Evolutionary conservation across 2,797 vertebrate species (phyloP).

Genomic region (Cynopterus sphinx): DNA sequence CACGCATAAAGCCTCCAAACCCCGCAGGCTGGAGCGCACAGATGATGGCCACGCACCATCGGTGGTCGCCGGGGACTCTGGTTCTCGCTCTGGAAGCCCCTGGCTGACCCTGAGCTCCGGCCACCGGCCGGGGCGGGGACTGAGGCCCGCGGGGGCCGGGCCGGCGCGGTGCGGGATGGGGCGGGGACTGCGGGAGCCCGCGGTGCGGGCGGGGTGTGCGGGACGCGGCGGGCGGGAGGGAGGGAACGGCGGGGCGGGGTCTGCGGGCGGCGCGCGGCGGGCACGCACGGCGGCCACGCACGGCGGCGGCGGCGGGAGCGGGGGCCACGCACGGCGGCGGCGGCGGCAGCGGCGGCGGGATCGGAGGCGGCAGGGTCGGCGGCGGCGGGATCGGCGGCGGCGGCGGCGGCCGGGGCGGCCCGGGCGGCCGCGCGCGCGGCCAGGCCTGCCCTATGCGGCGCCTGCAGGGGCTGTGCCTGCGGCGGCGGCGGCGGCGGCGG

Average conservation of each 20-base stretch:
- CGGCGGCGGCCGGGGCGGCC: background rate
- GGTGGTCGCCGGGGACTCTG: too few species aligned
- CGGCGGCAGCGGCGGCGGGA: background rate
- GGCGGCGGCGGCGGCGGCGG: conserved; percentile 90
- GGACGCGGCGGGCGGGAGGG: too few species aligned
- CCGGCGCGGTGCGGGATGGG: rapidly evolving
- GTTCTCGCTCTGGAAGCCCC: background rate
- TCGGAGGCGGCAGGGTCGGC: too few species aligned
- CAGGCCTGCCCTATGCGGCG: conserved; percentile 91
- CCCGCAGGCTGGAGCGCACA: background rate
- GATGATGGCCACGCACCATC: background rate
- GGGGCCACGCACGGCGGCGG: conserved; percentile 54
- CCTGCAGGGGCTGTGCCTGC: conserved; percentile 87
- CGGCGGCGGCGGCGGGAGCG: conserved; percentile 25
- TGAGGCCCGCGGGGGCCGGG: background rate
- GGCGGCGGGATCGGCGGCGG: background rate
- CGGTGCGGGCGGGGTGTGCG: background rate
- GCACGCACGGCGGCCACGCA: conserved; percentile 5
- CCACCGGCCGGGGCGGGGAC: background rate
- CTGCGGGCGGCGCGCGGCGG: too few species aligned
- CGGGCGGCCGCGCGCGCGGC: conserved; percentile 64
- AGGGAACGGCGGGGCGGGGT: too few species aligned
- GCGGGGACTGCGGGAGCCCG: background rate
- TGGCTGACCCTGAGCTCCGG: rapidly evolving
- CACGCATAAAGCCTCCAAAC: background rate